Evolutionary conservation across 2,888 invertebrate species (phyloP).

Genomic region (Anthophora plumipes): DNA sequence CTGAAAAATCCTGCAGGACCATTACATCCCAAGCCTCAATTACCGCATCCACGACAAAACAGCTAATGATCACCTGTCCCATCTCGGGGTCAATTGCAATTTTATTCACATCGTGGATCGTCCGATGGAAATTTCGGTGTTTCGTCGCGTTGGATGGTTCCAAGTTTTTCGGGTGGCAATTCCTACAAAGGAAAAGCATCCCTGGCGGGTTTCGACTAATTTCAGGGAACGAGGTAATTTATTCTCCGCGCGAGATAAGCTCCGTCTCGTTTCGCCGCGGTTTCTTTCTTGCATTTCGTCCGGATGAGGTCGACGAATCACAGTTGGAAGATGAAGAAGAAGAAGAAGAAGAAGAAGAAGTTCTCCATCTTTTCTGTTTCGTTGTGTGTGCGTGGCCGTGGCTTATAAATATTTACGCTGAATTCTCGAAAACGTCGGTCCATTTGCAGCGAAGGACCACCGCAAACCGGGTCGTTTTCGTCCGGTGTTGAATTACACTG

Average conservation of each 20-base stretch:
- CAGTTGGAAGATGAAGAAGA: constrained; percentile 3
- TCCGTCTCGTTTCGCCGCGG: constrained; percentile 22
- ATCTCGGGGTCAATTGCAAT: constrained; percentile 26
- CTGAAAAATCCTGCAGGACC: not conserved
- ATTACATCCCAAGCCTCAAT: not conserved
- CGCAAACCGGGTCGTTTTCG: constrained; percentile 60
- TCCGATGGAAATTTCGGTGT: constrained; percentile 13
- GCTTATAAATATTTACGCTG: constrained; percentile 75
- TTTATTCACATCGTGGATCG: constrained; percentile 22
- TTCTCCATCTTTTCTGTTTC: not conserved
- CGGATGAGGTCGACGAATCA: not conserved
- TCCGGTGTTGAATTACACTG: constrained; percentile 65
- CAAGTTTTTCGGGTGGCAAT: constrained; percentile 8
- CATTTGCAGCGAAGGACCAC: constrained; percentile 69
- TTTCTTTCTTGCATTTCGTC: constrained; percentile 43
- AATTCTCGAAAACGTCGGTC: constrained; percentile 71
- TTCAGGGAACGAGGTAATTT: constrained; percentile 45
- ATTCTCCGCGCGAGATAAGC: constrained; percentile 56
- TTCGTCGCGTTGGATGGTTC: not conserved
- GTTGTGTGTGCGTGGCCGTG: constrained; percentile 10
- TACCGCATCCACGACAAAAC: constrained; percentile 9
- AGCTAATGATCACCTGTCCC: not conserved
- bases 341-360: not conserved
- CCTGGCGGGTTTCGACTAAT: constrained; percentile 21
- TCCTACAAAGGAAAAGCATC: constrained; percentile 45